Evolutionary conservation across 2,888 invertebrate genomes (phyloP).

Genomic region (Dorcus parallelipipedus): DNA sequence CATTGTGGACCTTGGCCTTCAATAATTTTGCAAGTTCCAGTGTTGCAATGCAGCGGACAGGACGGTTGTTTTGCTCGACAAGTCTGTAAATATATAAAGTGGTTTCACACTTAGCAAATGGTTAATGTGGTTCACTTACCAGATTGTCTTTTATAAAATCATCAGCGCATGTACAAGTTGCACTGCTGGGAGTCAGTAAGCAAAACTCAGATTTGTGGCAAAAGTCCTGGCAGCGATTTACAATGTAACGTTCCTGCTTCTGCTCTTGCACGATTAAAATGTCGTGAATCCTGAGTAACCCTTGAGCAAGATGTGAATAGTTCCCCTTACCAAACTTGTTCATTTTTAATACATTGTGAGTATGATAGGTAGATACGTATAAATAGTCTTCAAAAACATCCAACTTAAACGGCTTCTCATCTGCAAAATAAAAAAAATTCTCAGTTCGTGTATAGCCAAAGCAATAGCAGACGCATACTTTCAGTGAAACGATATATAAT

Average conservation of each 20-base stretch:
- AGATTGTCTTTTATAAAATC: slow-evolving; percentile 44
- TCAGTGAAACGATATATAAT: slow-evolving; percentile 56
- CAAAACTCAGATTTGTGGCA: slow-evolving; percentile 65
- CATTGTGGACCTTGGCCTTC: slow-evolving; percentile 57
- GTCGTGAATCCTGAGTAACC: slow-evolving; percentile 59
- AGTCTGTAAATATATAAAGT: slow-evolving; percentile 43
- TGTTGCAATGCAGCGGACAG: slow-evolving; percentile 59
- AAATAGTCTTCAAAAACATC: slow-evolving; percentile 72
- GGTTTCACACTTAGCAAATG: neutral
- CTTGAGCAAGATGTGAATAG: slow-evolving; percentile 55
- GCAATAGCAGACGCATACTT: slow-evolving; percentile 38
- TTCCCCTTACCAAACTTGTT: slow-evolving; percentile 65
- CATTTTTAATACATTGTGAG: slow-evolving; percentile 61
- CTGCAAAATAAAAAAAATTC: slow-evolving; percentile 34
- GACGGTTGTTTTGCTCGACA: slow-evolving; percentile 37
- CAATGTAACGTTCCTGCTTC: slow-evolving; percentile 57
- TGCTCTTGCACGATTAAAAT: slow-evolving; percentile 65
- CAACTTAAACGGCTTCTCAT: slow-evolving; percentile 65
- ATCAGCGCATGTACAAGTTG: slow-evolving; percentile 45
- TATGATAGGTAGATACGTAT: slow-evolving; percentile 63
- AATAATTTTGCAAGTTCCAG: slow-evolving; percentile 57
- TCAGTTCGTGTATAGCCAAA: neutral
- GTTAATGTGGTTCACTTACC: slow-evolving; percentile 29
- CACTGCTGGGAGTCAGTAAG: slow-evolving; percentile 42
- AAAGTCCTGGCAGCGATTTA: slow-evolving; percentile 58